Evolutionary conservation across 2,113 vertebrate species (phyloP).

Genomic region (Neodon shergylaensis): DNA sequence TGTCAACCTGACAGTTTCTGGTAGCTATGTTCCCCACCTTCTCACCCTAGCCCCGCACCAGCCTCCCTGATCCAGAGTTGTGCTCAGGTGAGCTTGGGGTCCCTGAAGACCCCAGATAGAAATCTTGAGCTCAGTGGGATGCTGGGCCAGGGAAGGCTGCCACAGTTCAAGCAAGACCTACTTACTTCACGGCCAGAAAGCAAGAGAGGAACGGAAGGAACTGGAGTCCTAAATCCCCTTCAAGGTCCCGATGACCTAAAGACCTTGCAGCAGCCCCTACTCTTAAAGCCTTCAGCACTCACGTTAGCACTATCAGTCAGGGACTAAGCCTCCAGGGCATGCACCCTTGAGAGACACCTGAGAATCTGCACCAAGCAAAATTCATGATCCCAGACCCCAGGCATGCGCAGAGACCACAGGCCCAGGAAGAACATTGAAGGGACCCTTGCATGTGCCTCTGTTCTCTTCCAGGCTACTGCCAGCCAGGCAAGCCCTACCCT

Average conservation of each 20-base stretch:
- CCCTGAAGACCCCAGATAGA: background rate
- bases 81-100: background rate
- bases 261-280: background rate
- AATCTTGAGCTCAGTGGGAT: background rate
- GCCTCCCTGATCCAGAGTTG: background rate
- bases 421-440: background rate
- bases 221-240: background rate
- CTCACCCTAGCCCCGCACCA: background rate
- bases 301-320: background rate
- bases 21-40: background rate
- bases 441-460: accelerated
- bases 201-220: background rate
- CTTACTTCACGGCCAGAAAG: background rate
- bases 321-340: background rate
- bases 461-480: background rate
- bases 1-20: background rate
- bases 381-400: background rate
- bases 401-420: background rate
- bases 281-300: too few species aligned
- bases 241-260: background rate
- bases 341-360: background rate
- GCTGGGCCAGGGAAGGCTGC: background rate
- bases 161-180: background rate
- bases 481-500: background rate
- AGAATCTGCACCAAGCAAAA: background rate